Evolutionary conservation across 2,113 vertebrate species (phyloP).

Genomic region (Antennarius striatus): DNA sequence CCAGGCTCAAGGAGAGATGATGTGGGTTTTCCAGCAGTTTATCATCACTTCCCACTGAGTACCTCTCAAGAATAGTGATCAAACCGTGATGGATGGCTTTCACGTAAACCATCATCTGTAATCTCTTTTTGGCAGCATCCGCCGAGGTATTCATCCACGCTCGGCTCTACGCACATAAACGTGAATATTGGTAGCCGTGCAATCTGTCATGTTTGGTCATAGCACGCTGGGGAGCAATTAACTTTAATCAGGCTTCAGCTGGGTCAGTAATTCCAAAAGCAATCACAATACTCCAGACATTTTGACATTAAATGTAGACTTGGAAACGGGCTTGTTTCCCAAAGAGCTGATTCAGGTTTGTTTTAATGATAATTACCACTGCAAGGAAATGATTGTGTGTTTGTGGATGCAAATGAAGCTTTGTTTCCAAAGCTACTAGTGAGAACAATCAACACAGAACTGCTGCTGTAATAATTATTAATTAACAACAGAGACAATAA

Average conservation of each 20-base stretch:
- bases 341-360: conserved; percentile 5
- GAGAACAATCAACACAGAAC: too few species aligned
- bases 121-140: conserved; percentile 40
- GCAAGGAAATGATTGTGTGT: background rate
- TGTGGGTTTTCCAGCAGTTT: conserved; percentile 31
- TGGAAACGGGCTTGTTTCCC: conserved; percentile 6
- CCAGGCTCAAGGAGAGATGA: conserved; percentile 14
- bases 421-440: too few species aligned
- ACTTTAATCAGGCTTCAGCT: conserved; percentile 58
- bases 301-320: conserved; percentile 39
- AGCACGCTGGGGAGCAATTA: conserved; percentile 61
- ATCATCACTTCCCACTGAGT: conserved; percentile 17
- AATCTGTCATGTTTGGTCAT: conserved; percentile 56
- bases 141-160: conserved; percentile 47
- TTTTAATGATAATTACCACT: background rate
- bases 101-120: conserved; percentile 43
- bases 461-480: too few species aligned
- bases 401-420: too few species aligned
- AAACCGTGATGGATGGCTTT: conserved; percentile 63
- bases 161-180: conserved; percentile 22
- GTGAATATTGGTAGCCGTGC: conserved; percentile 36
- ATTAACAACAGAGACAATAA: too few species aligned
- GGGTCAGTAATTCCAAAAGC: conserved; percentile 58
- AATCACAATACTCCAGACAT: conserved; percentile 50
- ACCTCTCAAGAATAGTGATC: conserved; percentile 46